phyloP scores from a whole-genome alignment of 2,113 vertebrate species.

The Marcusenius ussheri region DNA sequence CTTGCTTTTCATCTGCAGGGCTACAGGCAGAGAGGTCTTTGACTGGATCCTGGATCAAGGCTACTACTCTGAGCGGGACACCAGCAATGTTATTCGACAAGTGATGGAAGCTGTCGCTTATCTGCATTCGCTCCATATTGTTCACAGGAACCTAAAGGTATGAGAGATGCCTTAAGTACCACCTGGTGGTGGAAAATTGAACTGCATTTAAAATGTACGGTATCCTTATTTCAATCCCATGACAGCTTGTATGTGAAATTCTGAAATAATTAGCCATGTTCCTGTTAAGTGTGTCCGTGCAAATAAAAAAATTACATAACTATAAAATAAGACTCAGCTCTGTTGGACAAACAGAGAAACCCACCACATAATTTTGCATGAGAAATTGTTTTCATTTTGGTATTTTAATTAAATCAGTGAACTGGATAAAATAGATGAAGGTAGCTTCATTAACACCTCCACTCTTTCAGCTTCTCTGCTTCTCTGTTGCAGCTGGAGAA shows the following conservation, averaged over 20 bases:
- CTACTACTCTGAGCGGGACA: constrained; percentile 94
- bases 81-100: constrained; percentile 95
- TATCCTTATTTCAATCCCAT: neutral
- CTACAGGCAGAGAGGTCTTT: constrained; percentile 93
- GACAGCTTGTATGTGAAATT: constrained; percentile 1
- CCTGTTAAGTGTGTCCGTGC: neutral
- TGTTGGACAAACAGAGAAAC: neutral
- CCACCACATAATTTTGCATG: neutral
- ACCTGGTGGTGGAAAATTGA: constrained; percentile 21
- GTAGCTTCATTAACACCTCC: neutral
- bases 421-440: neutral
- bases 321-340: neutral
- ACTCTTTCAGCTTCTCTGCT: neutral
- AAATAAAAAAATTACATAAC: constrained; percentile 6
- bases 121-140: constrained; percentile 88
- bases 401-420: neutral
- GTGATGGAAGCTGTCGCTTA: constrained; percentile 95
- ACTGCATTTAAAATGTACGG: neutral
- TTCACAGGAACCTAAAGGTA: constrained; percentile 98
- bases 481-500: constrained; percentile 79
- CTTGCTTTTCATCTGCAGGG: constrained; percentile 55
- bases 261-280: neutral
- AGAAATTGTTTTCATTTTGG: neutral
- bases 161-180: neutral
- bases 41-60: constrained; percentile 99